A percentile compares a stretch with the other conserved stretches of the same genome.
phyloP scores from a whole-genome alignment of 1,140 invertebrate species.

The Calliphora vicina region DNA sequence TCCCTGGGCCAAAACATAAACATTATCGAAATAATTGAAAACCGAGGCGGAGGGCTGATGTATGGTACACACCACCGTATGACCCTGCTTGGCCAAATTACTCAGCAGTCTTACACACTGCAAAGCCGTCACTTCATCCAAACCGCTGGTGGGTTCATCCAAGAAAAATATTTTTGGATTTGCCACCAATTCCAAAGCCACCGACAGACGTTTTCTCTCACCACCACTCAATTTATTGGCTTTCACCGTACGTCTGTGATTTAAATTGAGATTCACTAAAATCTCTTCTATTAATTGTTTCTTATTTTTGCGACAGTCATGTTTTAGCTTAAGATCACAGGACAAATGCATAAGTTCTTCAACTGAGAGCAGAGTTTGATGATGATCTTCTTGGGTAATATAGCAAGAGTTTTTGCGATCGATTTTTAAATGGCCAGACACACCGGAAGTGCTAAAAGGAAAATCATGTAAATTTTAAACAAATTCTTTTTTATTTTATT shows the following conservation, averaged over 20 bases:
- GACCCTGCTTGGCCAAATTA: conserved; percentile 71
- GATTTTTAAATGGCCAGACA: conserved; percentile 65
- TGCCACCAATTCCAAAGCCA: conserved; percentile 84
- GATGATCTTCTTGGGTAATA: conserved; percentile 89
- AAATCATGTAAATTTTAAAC: not conserved
- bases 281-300: conserved; percentile 65
- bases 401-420: conserved; percentile 75
- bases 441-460: conserved; percentile 64
- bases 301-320: conserved; percentile 43
- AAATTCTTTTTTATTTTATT: not conserved
- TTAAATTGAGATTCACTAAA: conserved; percentile 68
- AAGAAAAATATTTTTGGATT: conserved; percentile 80
- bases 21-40: conserved; percentile 86
- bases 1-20: conserved; percentile 73
- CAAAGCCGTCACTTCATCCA: conserved; percentile 86
- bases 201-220: conserved; percentile 80
- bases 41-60: conserved; percentile 83
- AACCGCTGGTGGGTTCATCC: conserved; percentile 79
- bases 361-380: conserved; percentile 82
- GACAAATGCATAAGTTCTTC: conserved; percentile 85
- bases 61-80: conserved; percentile 83
- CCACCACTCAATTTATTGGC: conserved; percentile 76
- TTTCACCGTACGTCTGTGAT: conserved; percentile 72
- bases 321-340: conserved; percentile 75
- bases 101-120: conserved; percentile 81